Base-by-base conservation (phyloP, 2,113 vertebrate genomes). In the Micromys minutus region DNA sequence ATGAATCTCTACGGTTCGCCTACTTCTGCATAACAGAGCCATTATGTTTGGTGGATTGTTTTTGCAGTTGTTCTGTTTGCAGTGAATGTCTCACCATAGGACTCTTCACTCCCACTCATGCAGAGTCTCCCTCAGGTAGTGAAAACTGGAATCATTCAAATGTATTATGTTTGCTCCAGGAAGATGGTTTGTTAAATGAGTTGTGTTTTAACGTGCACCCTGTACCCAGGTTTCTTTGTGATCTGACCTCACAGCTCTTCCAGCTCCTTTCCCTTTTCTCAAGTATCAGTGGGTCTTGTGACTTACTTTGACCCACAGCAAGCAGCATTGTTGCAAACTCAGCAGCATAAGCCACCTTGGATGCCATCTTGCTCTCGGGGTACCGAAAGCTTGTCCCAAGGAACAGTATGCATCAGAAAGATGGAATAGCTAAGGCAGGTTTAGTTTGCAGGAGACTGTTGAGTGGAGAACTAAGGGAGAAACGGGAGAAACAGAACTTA, bases 311-410 rank as follows among this genome's bases (percentile, higher is more conserved):
- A 50, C 13, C 2, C 12, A 10, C 2, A 55, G 36, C 79, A 84
- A 9, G 34, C 1, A 21, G 3, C 12, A 24, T 8, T 47, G 7
- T 8, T 8, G 24, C 2, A 79, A 6, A 81, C 29, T 29, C 1
- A 13, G n/a, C 22, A 81, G 22, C 0, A 0, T 15, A 7, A 5
- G 3, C 42, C 39, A 19, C n/a, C 52, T 69, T 59, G 52, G 15
- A 26, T 13, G 42, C 6, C 47, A 19, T 26, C 9, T 42, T 94
- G 34, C 4, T 74, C 84, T 84, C 7, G 59, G 57, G 5, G 4
- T 26, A 42, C 63, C 24, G 7, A 0, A 12, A 11, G 80, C 63
- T 80, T 76, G 45, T 74, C 24, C 57, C 42, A 31, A 47, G 12
- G 16, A 61, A 57, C 2, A 39, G 6, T 57, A 8, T 24, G 31